Evolutionary conservation across 2,797 vertebrate genomes (phyloP).

Genomic region (Hippopotamyrus pictus): DNA sequence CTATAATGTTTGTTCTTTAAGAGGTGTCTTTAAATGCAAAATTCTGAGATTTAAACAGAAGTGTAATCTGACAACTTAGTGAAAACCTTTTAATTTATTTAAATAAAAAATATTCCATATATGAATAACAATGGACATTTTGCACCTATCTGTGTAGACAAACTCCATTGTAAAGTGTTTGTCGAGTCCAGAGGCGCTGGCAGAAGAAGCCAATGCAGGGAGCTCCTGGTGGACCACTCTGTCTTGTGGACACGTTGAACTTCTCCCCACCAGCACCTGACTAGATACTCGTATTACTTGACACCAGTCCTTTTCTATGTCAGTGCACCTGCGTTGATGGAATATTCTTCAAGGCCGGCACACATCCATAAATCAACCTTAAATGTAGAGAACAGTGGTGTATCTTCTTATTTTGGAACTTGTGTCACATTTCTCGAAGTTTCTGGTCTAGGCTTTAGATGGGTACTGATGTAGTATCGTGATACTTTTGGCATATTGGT

Average conservation of each 20-base stretch:
- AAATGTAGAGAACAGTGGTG: background rate
- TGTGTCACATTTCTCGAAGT: background rate
- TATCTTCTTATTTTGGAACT: background rate
- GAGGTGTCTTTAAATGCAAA: background rate
- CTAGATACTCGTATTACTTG: background rate
- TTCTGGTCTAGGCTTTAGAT: background rate
- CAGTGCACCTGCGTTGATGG: background rate
- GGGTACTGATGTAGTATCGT: background rate
- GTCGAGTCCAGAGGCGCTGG: background rate
- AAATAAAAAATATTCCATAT: conserved; percentile 21
- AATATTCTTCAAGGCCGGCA: background rate
- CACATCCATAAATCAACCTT: background rate
- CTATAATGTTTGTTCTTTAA: background rate
- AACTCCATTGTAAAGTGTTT: background rate
- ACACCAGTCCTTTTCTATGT: background rate
- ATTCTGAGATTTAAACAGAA: background rate
- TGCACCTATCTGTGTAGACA: background rate
- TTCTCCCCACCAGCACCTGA: background rate
- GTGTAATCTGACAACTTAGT: background rate
- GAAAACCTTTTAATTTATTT: conserved; percentile 22
- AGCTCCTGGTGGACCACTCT: background rate
- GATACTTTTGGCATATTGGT: background rate
- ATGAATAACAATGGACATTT: conserved; percentile 18
- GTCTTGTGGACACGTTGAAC: background rate
- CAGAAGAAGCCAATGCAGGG: background rate